Conservation (phyloP, 2,113 vertebrate species). For the Syngnathus typhle region DNA sequence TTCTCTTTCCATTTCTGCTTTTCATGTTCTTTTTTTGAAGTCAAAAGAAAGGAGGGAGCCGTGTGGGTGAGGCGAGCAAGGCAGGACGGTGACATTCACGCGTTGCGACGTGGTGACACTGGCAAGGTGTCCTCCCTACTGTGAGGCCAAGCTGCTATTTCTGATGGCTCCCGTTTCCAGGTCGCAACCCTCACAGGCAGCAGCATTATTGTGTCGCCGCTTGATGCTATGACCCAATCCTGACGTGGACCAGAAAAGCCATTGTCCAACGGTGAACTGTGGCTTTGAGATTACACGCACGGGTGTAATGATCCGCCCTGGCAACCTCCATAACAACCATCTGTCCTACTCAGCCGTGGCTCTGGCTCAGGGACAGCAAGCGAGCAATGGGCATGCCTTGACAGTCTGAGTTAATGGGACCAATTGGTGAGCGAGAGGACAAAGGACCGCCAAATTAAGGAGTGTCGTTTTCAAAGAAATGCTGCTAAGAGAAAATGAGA, state of each 20-base stretch:
- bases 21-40: conserved; percentile 45
- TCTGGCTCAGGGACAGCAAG: conserved; percentile 53
- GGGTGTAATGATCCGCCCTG: conserved; percentile 54
- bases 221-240: conserved; percentile 61
- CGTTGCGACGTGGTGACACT: conserved; percentile 59
- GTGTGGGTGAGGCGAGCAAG: conserved; percentile 35
- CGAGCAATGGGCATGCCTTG: conserved; percentile 60
- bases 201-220: conserved; percentile 75
- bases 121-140: conserved; percentile 63
- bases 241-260: conserved; percentile 51
- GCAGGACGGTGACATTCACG: conserved; percentile 71
- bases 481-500: conserved; percentile 7
- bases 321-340: conserved; percentile 73
- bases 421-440: conserved; percentile 57
- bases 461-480: conserved; percentile 33
- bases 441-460: conserved; percentile 52
- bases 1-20: conserved; percentile 32
- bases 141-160: conserved; percentile 74
- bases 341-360: conserved; percentile 65
- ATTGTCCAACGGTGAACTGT: conserved; percentile 66
- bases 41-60: conserved; percentile 23
- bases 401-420: conserved; percentile 66
- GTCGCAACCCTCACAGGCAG: conserved; percentile 74
- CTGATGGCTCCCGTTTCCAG: conserved; percentile 69
- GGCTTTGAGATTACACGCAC: conserved; percentile 57